Conservation (phyloP, 2,797 vertebrate genomes). For the Sebastiscus albofasciatus region DNA sequence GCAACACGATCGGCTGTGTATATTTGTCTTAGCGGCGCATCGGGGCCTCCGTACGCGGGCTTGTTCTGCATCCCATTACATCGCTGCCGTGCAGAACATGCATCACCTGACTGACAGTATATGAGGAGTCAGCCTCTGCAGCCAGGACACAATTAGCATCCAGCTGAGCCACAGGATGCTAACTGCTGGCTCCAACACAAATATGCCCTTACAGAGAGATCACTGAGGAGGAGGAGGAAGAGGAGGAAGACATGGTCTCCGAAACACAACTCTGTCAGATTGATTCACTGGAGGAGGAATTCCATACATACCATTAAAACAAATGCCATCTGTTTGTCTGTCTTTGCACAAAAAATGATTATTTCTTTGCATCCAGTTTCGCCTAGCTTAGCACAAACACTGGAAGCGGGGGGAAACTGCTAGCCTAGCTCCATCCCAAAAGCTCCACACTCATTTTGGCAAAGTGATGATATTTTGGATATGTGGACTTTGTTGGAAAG, state of each 20-base stretch:
- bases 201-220: constrained; percentile 1
- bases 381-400: constrained; percentile 1
- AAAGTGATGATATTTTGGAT: neutral
- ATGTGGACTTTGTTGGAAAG: neutral
- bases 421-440: neutral
- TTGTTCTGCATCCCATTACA: constrained; percentile 50
- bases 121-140: constrained; percentile 22
- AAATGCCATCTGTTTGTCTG: neutral
- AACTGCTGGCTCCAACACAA: constrained; percentile 26
- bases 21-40: constrained; percentile 25
- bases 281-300: neutral
- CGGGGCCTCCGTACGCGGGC: neutral
- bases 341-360: neutral
- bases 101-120: constrained; percentile 47
- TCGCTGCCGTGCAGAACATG: constrained; percentile 33
- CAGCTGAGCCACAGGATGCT: constrained; percentile 48
- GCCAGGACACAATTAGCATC: constrained; percentile 48
- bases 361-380: neutral
- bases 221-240: neutral
- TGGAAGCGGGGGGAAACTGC: neutral
- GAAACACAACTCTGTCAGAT: neutral
- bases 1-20: constrained; percentile 20
- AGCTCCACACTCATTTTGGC: neutral
- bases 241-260: neutral
- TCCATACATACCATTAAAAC: neutral